Evolutionary conservation across 2,113 vertebrate species (phyloP).

Genomic region (Pluvialis apricaria): DNA sequence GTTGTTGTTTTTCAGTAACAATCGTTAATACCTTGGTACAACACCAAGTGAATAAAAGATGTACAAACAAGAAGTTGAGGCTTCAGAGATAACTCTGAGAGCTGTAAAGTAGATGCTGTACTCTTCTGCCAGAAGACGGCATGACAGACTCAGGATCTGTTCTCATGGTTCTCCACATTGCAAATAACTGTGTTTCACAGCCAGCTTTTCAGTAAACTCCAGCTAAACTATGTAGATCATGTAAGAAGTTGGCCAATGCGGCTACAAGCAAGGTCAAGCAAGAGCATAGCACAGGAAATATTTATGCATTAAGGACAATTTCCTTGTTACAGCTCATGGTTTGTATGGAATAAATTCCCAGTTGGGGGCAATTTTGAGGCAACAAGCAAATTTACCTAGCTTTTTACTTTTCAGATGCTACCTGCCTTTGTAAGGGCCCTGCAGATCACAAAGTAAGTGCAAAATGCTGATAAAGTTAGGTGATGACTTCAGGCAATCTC

Average conservation of each 20-base stretch:
- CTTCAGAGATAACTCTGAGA: not conserved
- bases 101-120: not conserved
- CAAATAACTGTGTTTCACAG: not conserved
- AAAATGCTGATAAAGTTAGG: not conserved
- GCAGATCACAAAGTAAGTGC: not conserved
- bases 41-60: not conserved
- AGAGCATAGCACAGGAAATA: not conserved
- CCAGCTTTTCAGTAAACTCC: not conserved
- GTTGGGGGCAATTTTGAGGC: not conserved
- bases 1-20: not conserved
- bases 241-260: not conserved
- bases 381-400: not conserved
- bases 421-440: not conserved
- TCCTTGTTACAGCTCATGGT: not conserved
- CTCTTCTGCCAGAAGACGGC: not conserved
- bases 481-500: not conserved
- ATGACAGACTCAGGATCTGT: not conserved
- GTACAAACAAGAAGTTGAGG: not conserved
- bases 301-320: not conserved
- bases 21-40: not conserved
- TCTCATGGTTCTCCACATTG: not conserved
- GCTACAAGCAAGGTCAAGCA: constrained; percentile 6
- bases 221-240: not conserved
- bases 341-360: not conserved
- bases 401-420: not conserved